phyloP scores from a whole-genome alignment of 1,140 invertebrate species.

The Lepidurus apus region DNA sequence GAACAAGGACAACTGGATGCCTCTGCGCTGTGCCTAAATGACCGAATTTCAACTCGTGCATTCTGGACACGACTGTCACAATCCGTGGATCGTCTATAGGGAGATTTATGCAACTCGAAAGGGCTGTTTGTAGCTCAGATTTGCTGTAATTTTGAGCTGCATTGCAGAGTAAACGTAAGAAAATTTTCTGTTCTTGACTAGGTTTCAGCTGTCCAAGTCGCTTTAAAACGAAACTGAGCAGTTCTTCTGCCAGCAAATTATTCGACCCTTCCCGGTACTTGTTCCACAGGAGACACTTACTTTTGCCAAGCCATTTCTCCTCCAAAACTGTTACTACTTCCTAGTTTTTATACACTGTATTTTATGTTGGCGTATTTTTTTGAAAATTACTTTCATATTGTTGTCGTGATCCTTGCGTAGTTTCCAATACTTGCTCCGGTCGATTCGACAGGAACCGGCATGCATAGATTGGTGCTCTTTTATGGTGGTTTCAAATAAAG shows the following conservation, averaged over 20 bases:
- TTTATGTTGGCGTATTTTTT: no score
- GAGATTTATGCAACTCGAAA: not conserved
- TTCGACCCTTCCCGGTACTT: not conserved
- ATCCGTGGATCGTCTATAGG: not conserved
- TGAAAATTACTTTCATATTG: not conserved
- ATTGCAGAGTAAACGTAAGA: not conserved
- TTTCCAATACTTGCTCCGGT: not conserved
- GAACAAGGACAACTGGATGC: not conserved
- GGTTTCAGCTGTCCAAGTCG: not conserved
- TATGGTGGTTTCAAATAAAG: not conserved
- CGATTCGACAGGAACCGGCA: not conserved
- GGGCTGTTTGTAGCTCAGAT: not conserved
- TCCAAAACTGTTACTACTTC: not conserved
- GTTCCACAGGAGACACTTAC: not conserved
- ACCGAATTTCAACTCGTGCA: not conserved
- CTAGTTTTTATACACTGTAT: not conserved
- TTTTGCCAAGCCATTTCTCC: not conserved
- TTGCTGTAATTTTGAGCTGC: not conserved
- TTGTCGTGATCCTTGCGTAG: not conserved
- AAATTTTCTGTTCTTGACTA: not conserved
- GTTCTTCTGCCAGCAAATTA: not conserved
- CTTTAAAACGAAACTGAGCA: not conserved
- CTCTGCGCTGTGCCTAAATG: not conserved
- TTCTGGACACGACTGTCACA: not conserved
- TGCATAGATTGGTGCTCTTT: not conserved